Evolutionary conservation across 1,140 invertebrate species (phyloP).

Genomic region (Formica selysi): DNA sequence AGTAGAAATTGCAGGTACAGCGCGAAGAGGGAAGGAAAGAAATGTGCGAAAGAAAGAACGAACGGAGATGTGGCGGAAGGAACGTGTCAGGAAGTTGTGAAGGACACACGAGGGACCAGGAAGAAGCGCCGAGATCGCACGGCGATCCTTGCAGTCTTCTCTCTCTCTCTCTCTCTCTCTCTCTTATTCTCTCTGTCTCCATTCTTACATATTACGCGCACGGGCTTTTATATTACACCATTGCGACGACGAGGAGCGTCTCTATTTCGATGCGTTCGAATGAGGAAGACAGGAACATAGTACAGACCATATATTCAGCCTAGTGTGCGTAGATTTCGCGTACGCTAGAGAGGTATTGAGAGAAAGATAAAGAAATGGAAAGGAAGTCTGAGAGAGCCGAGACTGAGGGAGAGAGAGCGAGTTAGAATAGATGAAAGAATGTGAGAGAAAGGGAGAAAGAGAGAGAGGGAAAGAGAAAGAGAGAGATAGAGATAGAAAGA

Average conservation of each 20-base stretch:
- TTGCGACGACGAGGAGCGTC: conserved; percentile 71
- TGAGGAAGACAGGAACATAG: conserved; percentile 41
- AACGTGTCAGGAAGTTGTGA: conserved; percentile 27
- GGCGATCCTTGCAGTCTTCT: background rate
- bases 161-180: no score
- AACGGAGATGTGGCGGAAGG: conserved; percentile 66
- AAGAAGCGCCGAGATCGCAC: conserved; percentile 3
- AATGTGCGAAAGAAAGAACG: conserved; percentile 64
- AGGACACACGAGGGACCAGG: conserved; percentile 43
- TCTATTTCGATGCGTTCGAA: conserved; percentile 49
- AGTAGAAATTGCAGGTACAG: conserved; percentile 43
- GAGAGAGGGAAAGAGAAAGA: background rate
- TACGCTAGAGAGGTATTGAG: conserved; percentile 23
- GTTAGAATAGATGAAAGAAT: background rate
- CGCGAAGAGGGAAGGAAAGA: conserved; percentile 38
- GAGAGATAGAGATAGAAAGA: conserved; percentile 54
- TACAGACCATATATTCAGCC: background rate
- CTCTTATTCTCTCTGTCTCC: conserved; percentile 35
- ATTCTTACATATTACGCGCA: conserved; percentile 74
- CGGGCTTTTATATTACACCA: conserved; percentile 72
- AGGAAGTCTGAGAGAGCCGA: conserved; percentile 11
- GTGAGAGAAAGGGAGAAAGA: background rate
- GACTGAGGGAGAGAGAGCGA: background rate
- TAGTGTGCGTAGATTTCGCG: conserved; percentile 16
- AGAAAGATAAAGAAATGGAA: conserved; percentile 37